phyloP scores from a whole-genome alignment of 2,888 invertebrate genomes.

The Pyrrhia umbra region DNA sequence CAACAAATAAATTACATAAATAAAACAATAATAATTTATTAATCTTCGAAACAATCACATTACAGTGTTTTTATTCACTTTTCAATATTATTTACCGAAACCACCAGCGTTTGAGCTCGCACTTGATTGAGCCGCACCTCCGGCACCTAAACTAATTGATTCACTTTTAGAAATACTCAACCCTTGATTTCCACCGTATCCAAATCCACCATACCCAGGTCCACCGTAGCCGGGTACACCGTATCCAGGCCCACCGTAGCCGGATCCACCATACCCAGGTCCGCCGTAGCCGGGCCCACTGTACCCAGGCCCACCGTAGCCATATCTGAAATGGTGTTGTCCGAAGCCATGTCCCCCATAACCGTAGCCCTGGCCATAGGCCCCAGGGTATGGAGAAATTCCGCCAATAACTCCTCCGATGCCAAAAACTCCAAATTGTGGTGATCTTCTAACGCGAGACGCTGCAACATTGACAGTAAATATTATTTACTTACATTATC shows the following conservation, averaged over 20 bases:
- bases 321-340: conserved; percentile 2
- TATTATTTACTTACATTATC: not conserved
- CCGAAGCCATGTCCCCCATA: conserved; percentile 6
- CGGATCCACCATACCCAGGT: conserved; percentile 9
- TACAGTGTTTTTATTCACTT: not conserved
- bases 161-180: conserved; percentile 44
- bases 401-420: conserved; percentile 40
- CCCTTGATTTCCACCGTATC: conserved; percentile 32
- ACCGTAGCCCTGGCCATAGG: not conserved
- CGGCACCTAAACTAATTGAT: conserved; percentile 38
- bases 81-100: conserved; percentile 50
- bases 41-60: not conserved
- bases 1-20: too few species aligned
- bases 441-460: conserved; percentile 31
- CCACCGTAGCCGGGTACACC: conserved; percentile 23
- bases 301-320: conserved; percentile 7
- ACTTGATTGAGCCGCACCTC: conserved; percentile 46
- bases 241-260: not conserved
- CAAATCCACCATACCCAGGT: conserved; percentile 25
- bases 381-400: conserved; percentile 13
- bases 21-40: conserved; percentile 22
- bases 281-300: conserved; percentile 3
- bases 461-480: conserved; percentile 9
- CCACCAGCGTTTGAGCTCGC: conserved; percentile 65
- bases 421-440: conserved; percentile 35